phyloP scores from a whole-genome alignment of 2,797 vertebrate genomes.

The Austrolebias charrua region DNA sequence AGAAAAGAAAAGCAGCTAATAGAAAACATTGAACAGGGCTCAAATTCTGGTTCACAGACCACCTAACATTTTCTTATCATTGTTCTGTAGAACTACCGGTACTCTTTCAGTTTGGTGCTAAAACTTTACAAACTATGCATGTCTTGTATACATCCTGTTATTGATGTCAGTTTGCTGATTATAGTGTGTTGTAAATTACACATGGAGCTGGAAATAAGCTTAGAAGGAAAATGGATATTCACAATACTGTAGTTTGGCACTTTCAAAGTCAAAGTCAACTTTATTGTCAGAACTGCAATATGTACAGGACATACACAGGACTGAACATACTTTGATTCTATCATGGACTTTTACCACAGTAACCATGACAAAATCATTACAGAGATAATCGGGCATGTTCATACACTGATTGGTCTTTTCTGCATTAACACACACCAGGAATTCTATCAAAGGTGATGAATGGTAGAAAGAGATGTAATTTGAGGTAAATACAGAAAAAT shows the following conservation, averaged over 20 bases:
- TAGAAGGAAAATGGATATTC: neutral
- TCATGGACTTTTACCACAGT: neutral
- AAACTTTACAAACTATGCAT: neutral
- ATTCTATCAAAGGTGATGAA: too few species aligned
- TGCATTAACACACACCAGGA: too few species aligned
- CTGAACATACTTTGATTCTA: too few species aligned
- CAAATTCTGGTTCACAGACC: neutral
- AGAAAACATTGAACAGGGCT: neutral
- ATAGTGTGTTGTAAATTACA: neutral
- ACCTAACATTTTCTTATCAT: neutral
- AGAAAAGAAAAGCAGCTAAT: neutral
- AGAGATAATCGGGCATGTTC: neutral
- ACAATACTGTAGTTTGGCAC: neutral
- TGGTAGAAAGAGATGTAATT: too few species aligned
- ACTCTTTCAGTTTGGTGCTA: neutral
- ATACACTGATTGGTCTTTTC: too few species aligned
- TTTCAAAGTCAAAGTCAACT: too few species aligned
- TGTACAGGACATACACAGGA: too few species aligned
- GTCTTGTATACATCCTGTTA: neutral
- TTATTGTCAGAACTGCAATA: too few species aligned
- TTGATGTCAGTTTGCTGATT: neutral
- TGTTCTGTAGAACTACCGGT: too few species aligned
- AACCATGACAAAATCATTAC: too few species aligned
- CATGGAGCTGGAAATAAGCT: neutral
- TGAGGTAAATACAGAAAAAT: conserved; percentile 11